Base-by-base conservation (phyloP, 2,113 vertebrate species). In the Pollachius pollachius region DNA sequence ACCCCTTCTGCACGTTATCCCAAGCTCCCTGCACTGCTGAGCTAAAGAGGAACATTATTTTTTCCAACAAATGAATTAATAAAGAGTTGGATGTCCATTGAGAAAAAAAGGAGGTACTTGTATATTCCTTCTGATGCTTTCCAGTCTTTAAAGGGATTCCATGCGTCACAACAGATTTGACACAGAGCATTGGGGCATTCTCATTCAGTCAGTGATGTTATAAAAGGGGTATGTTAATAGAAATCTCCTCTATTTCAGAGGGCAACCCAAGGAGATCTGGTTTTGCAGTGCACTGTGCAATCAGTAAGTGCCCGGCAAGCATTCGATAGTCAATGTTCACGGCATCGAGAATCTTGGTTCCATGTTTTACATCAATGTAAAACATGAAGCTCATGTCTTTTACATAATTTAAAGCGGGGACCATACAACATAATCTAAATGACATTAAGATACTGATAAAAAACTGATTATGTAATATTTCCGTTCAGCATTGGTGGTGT, bases 51-150 rank as follows among this genome's bases (percentile, higher is more conserved):
- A 79, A 54, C 48, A 67, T 58, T 65, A 56, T 68, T 61, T 18
- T 18, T 1, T 56, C 19, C 3, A 67, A 74, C 34, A 77, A 76
- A 87, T 80, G 75, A 75, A 77, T 84, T 91, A 84, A 91, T 89
- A 90, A 87, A 48, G 85, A 64, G 61, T 56, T 63, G 54, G 84
- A 75, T 89, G 84, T 86, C 79, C 75, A 61, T 71, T 74, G 79
- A 87, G 80, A 82, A 79, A 81, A 80, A 80, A 85, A 83, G 79
- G 84, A 88, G 81, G 81, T 88, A 89, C 89, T 90, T 89, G 87
- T 83, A 89, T 90, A 91, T 92, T 91, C 86, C 91, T 68, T 85
- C 84, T 88, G 89, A 84, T 48, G 76, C 18, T 58, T 74, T 87
- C 65, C 70, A 7, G 11, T 81, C 74, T 66, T 34, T 81, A 72